Percentiles rank a stretch among this genome's conserved stretches.
phyloP scores from a whole-genome alignment of 2,888 invertebrate genomes.

The Orchestes rusci region DNA sequence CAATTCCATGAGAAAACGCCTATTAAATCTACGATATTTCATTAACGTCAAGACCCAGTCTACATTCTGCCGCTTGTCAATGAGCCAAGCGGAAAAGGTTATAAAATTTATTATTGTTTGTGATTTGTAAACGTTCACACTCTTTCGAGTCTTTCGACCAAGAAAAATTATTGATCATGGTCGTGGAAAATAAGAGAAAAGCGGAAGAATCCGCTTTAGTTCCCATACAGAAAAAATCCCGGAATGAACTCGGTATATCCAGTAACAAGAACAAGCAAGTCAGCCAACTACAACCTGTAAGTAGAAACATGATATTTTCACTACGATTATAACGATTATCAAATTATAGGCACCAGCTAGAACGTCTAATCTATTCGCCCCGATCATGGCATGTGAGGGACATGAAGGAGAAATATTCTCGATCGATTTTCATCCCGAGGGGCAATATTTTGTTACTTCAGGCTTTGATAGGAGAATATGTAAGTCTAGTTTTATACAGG shows the following conservation, averaged over 20 bases:
- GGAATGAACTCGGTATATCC: conserved; percentile 66
- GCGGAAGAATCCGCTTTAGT: conserved; percentile 56
- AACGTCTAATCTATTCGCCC: conserved; percentile 82
- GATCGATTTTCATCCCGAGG: conserved; percentile 92
- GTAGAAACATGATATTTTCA: conserved; percentile 29
- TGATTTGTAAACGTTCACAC: no score
- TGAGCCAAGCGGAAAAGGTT: no score
- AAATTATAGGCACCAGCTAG: conserved; percentile 57
- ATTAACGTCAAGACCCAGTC: no score
- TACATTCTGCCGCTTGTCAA: no score
- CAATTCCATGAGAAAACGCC: no score
- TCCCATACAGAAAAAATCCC: conserved; percentile 57
- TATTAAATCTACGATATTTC: no score
- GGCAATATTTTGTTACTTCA: conserved; percentile 85
- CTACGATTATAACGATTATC: background rate
- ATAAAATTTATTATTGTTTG: no score
- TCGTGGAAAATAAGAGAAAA: conserved; percentile 54
- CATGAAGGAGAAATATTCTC: conserved; percentile 96
- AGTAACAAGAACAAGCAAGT: conserved; percentile 60
- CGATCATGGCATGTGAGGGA: conserved; percentile 93
- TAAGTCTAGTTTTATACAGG: conserved; percentile 50
- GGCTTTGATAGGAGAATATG: conserved; percentile 95
- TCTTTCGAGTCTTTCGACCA: background rate
- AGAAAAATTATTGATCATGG: conserved; percentile 26
- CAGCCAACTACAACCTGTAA: conserved; percentile 66